phyloP scores from a whole-genome alignment of 1,140 invertebrate species.

The Cyphomyrmex costatus region DNA sequence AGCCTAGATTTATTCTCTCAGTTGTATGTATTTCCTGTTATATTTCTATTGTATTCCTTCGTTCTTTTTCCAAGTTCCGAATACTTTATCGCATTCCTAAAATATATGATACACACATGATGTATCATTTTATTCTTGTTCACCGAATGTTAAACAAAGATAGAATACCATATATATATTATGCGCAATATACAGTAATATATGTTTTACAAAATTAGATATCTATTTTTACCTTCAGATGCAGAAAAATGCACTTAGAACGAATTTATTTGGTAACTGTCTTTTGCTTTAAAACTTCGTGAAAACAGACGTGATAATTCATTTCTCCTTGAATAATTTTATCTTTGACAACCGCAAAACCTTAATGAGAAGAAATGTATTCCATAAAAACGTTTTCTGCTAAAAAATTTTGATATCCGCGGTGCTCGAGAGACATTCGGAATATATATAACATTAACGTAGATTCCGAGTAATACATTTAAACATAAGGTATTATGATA shows the following conservation, averaged over 20 bases:
- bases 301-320: not conserved
- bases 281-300: not conserved
- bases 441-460: not conserved
- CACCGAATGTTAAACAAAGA: no score
- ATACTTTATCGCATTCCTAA: not conserved
- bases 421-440: not conserved
- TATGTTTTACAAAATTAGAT: no score
- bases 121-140: no score
- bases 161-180: no score
- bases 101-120: no score
- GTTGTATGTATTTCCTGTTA: not conserved
- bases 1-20: not conserved
- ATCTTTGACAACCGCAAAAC: not conserved
- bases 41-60: no score
- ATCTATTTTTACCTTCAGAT: not conserved
- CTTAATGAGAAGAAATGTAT: not conserved
- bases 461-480: conserved; percentile 9
- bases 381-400: not conserved
- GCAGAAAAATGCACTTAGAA: not conserved
- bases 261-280: not conserved
- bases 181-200: no score
- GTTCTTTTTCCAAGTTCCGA: not conserved
- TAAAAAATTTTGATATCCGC: not conserved
- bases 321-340: not conserved
- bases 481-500: not conserved